These are phyloP conservation scores for Neodon shergylaensis DNA, from an alignment of 2,113 vertebrate species.

Conservation along the genomic window DNA sequence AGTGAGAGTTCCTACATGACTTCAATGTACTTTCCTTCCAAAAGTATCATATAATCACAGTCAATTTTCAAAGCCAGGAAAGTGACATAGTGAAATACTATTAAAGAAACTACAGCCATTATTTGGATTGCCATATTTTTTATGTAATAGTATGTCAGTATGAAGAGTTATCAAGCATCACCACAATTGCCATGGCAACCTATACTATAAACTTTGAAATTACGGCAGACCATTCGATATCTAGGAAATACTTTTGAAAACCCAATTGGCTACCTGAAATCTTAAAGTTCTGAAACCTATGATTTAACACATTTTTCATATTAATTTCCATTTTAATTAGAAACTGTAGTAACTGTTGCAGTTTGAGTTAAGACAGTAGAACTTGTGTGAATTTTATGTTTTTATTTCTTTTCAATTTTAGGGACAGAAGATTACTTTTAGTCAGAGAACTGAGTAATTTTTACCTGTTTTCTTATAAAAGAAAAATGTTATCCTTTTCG, in stretches of 20 bases:
- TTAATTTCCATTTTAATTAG: neutral
- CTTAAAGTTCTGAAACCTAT: neutral
- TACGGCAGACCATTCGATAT: neutral
- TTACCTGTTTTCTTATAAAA: neutral
- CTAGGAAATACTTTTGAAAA: neutral
- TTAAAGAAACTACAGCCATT: neutral
- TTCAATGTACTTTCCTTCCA: neutral
- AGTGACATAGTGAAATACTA: neutral
- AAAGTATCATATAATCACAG: neutral
- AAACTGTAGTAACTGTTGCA: neutral
- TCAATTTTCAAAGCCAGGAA: neutral
- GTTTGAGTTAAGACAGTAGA: neutral
- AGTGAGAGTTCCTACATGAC: neutral
- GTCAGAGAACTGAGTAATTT: neutral
- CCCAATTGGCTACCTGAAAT: neutral
- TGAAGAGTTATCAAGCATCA: neutral
- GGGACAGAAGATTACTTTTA: neutral
- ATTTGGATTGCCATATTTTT: conserved; percentile 3
- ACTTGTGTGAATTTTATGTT: neutral
- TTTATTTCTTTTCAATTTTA: conserved; percentile 2
- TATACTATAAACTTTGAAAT: neutral
- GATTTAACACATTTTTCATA: neutral
- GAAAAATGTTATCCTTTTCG: neutral
- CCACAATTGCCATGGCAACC: neutral
- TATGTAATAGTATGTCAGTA: neutral